Evolutionary conservation across 1,140 invertebrate species (phyloP).

Genomic region (Atta texana): DNA sequence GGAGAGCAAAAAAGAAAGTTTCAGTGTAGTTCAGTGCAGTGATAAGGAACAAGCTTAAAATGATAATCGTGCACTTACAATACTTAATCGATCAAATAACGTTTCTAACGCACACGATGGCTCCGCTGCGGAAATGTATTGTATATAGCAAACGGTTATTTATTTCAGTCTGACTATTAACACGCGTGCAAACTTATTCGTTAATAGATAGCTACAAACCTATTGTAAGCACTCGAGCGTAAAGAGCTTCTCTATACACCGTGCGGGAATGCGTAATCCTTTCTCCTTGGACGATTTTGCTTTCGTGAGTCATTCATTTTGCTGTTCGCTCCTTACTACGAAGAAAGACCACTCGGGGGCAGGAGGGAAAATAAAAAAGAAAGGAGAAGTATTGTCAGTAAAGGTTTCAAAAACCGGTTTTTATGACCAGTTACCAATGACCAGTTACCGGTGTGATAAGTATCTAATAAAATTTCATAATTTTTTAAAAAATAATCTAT

Average conservation of each 20-base stretch:
- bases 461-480: conserved; percentile 25
- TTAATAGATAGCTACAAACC: neutral
- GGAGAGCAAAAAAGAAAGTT: too few species aligned
- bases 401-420: conserved; percentile 33
- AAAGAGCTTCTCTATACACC: conserved; percentile 58
- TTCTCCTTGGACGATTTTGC: conserved; percentile 46
- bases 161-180: too few species aligned
- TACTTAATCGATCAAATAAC: too few species aligned
- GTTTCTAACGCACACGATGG: too few species aligned
- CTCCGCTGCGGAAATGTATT: too few species aligned
- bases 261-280: conserved; percentile 46
- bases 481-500: neutral
- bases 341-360: neutral
- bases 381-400: neutral
- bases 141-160: too few species aligned
- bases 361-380: neutral
- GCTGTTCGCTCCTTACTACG: neutral
- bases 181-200: too few species aligned
- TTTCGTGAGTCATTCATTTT: conserved; percentile 56
- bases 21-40: too few species aligned
- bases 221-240: conserved; percentile 61
- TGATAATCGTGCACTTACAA: too few species aligned
- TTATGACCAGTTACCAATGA: neutral
- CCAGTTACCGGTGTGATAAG: neutral
- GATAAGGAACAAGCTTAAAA: too few species aligned